Evolutionary conservation across 2,888 invertebrate genomes (phyloP), one percentile per base, ranked within the genome.

Genomic region (Adineta ricciae): DNA sequence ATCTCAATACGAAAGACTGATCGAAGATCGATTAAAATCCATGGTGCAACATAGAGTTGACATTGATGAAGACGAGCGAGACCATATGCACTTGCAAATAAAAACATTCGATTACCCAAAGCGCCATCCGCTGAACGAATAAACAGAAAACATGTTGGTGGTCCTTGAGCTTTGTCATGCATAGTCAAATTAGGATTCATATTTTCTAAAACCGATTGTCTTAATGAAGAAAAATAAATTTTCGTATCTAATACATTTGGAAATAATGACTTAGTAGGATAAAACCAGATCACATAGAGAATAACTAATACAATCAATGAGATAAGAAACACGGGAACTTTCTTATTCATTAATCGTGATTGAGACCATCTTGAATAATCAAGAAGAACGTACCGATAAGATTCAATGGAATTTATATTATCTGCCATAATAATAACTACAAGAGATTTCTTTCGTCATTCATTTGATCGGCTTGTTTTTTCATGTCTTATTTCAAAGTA

Each of bases 21-120:
- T 9, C 73, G 36, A 73, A 73, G 73, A 73, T 73, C 73, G 38
- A 2, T 38, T 73, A 73, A 41, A 24, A 73, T 73, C 73, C 73
- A 73, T 38, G 73, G 41, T 73, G 21, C 73, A 21, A 73, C 41
- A 2, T 24, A 73, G 0, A 73, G 41, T 38, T 73, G 21, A 41
- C 73, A 73, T 73, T 73, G 73, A 73, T 73, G 73, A 24, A 73
- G 73, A 21, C 73, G 73, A 16, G 73, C 38, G 36, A 73, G n/a
- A 38, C 73, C 73, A 41, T 73, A 73, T 11, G 73, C 73, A 73
- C 73, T 73, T 5, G 73, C 73, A 73, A 73, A 73, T 73, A 73
- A 41, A 73, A 73, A 73, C 73, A 73, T 73, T 73, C 73, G 73
- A 73, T 73, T 73, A 7, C 73, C 73, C 21, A 73, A 38, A 21